phyloP scores from a whole-genome alignment of 2,797 vertebrate species.

The Hypotaenidia philippensis region DNA sequence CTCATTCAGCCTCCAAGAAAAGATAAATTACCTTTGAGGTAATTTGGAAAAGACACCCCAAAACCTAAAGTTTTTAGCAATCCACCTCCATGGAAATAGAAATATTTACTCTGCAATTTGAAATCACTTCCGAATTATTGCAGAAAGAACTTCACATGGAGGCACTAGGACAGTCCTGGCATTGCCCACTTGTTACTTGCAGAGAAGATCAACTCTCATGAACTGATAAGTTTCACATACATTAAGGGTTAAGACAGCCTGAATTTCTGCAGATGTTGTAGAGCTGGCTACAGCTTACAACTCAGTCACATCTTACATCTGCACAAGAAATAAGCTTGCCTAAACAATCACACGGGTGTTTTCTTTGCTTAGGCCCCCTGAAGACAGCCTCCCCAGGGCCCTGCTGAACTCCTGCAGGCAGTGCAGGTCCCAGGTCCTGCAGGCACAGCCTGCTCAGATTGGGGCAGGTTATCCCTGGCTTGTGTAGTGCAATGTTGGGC shows the following conservation, averaged over 20 bases:
- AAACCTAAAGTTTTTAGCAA: not conserved
- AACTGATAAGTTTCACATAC: not conserved
- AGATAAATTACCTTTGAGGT: not conserved
- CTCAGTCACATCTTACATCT: not conserved
- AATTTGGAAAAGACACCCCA: not conserved
- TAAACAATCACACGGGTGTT: not conserved
- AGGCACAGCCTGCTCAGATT: not conserved
- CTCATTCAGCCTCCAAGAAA: not conserved
- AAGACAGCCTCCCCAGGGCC: not conserved
- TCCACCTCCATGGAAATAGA: not conserved
- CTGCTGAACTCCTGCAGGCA: not conserved
- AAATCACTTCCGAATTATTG: not conserved
- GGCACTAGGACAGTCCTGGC: not conserved
- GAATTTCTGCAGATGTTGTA: not conserved
- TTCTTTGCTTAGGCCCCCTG: not conserved
- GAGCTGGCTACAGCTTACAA: not conserved
- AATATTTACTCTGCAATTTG: not conserved
- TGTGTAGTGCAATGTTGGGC: fast-evolving
- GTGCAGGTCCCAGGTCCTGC: fast-evolving
- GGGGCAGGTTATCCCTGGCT: not conserved
- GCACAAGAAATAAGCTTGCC: not conserved
- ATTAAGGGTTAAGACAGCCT: not conserved
- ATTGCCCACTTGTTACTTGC: not conserved
- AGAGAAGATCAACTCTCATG: not conserved
- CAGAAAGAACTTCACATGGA: not conserved